phyloP scores from a whole-genome alignment of 2,797 vertebrate species.

The Argya squamiceps region DNA sequence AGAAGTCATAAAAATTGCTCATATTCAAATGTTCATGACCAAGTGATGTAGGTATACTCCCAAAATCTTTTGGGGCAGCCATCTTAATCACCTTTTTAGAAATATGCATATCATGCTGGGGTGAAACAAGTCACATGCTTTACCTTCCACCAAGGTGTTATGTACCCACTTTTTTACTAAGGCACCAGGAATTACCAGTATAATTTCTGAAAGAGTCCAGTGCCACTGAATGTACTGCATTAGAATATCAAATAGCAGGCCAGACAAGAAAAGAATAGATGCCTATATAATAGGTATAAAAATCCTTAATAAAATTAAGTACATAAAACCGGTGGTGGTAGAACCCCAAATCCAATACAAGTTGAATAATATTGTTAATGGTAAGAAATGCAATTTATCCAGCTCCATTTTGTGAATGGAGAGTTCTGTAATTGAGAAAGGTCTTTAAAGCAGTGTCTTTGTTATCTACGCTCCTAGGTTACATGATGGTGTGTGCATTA shows the following conservation, averaged over 20 bases:
- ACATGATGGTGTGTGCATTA: neutral
- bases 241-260: slow-evolving; percentile 59
- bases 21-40: neutral
- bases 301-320: slow-evolving; percentile 68
- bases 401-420: neutral
- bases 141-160: slow-evolving; percentile 50
- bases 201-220: slow-evolving; percentile 38
- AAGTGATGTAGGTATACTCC: slow-evolving; percentile 20
- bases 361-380: neutral
- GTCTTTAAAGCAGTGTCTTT: neutral
- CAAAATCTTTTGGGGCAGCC: slow-evolving; percentile 68
- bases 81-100: slow-evolving; percentile 38
- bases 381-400: neutral
- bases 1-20: slow-evolving; percentile 27
- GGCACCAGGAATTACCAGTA: slow-evolving; percentile 63
- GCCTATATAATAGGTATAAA: slow-evolving; percentile 74
- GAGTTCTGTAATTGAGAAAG: neutral
- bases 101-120: neutral
- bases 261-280: slow-evolving; percentile 34
- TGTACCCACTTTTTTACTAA: slow-evolving; percentile 66
- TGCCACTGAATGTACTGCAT: slow-evolving; percentile 9
- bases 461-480: neutral
- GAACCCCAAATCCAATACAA: slow-evolving; percentile 20
- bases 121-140: slow-evolving; percentile 22
- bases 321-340: slow-evolving; percentile 59